A percentile compares a stretch with the other conserved stretches of the same genome.
Evolutionary conservation across 2,888 invertebrate genomes (phyloP).

Genomic region (Ophion ellenae): DNA sequence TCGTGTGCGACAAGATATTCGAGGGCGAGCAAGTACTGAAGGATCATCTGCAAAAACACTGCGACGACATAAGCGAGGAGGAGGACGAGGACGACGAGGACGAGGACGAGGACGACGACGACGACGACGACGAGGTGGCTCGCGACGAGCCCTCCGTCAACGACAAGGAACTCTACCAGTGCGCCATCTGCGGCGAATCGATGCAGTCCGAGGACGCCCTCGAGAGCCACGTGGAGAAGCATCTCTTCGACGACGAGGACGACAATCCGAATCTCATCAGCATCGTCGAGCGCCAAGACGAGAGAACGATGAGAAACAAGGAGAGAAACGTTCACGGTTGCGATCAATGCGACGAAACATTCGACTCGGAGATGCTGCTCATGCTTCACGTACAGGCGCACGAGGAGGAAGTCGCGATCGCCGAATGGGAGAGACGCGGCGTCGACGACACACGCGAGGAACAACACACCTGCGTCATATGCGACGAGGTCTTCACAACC

Average conservation of each 20-base stretch:
- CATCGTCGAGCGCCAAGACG: slow-evolving; percentile 61
- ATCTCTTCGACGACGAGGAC: slow-evolving; percentile 79
- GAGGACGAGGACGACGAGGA: slow-evolving; percentile 75
- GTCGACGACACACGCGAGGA: slow-evolving; percentile 69
- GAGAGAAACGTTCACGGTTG: slow-evolving; percentile 70
- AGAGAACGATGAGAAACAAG: slow-evolving; percentile 52
- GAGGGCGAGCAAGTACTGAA: slow-evolving; percentile 79
- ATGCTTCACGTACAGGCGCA: slow-evolving; percentile 80
- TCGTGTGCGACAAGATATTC: slow-evolving; percentile 81
- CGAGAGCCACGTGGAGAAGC: slow-evolving; percentile 79
- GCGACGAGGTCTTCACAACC: slow-evolving; percentile 76
- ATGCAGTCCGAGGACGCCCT: slow-evolving; percentile 78
- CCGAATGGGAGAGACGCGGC: slow-evolving; percentile 78
- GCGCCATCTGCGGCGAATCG: slow-evolving; percentile 80
- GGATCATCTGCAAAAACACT: slow-evolving; percentile 81
- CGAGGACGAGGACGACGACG: slow-evolving; percentile 69
- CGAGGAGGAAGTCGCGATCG: slow-evolving; percentile 79
- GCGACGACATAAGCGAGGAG: slow-evolving; percentile 77
- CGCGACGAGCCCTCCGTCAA: slow-evolving; percentile 71
- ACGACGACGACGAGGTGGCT: slow-evolving; percentile 68
- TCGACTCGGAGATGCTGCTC: slow-evolving; percentile 76
- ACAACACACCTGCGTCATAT: slow-evolving; percentile 76
- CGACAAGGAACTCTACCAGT: slow-evolving; percentile 77
- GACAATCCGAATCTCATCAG: slow-evolving; percentile 80
- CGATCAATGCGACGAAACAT: slow-evolving; percentile 75